Base-by-base conservation (phyloP, 2,888 invertebrate species). In the Myopa testacea region DNA sequence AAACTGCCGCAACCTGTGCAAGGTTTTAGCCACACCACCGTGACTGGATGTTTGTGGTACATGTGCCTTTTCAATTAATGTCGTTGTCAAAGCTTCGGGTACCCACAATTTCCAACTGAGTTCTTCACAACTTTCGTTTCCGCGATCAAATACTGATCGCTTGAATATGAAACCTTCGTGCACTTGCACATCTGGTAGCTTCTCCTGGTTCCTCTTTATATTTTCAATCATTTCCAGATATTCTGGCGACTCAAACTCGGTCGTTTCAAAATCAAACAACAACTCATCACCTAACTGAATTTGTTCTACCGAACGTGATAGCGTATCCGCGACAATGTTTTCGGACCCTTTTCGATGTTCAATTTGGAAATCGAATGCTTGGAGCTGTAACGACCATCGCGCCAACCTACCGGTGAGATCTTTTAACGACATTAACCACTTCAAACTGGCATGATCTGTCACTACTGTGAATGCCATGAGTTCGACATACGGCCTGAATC, bases 401-500 rank as follows among this genome's bases (percentile, higher is more conserved):
- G 50, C 52, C 52, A 69, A 52, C 16, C 69, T 45, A 3, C 68
- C 68, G 26, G n/a, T 68, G n/a, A 68, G 45, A 38, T 68, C 68
- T n/a, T n/a, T 40, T 26, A 69, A 26, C 4, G 26, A 34, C 69
- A 69, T 69, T 4, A 69, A 34, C 69, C 69, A 69, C 34, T 69
- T 69, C 8, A n/a, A 26, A 62, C 70, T 70, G 34, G 70, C 70
- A 45, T 72, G 72, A 38, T 72, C 62, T 6, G 72, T 72, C 2
- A 72, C 38, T 5, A 72, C 26, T 38, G 72, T 45, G 34, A 72
- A 72, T 19, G 26, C 16, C 67, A 16, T 75, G 4, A 83, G 83
- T 67, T 80, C 80, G 5, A 81, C 75, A 63, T 81, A 81, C 4
- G 80, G 50, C 40, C 79, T 26, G 40, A 80, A 80, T 60, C 68